A percentile compares a stretch with the other conserved stretches of the same genome.
These are phyloP conservation scores for Phyllotreta striolata DNA, from an alignment of 2,888 invertebrate genomes.

Conservation along the genomic window DNA sequence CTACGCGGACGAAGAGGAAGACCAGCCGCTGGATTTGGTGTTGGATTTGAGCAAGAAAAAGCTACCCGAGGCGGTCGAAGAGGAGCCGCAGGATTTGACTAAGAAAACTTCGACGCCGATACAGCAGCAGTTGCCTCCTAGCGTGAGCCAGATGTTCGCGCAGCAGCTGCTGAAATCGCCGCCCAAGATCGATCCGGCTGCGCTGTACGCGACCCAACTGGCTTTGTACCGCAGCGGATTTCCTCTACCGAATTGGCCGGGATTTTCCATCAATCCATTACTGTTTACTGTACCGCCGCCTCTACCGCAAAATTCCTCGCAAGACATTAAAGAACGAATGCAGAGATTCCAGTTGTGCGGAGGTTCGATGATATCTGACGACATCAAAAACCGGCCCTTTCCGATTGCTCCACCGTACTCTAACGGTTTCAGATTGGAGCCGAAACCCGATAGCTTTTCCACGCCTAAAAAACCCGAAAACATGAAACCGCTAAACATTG, in stretches of 20 bases:
- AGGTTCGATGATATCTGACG: conserved; percentile 69
- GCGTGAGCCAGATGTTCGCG: conserved; percentile 64
- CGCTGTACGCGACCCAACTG: conserved; percentile 69
- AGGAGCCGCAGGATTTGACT: conserved; percentile 62
- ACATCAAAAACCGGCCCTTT: conserved; percentile 50
- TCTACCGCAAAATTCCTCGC: conserved; percentile 66
- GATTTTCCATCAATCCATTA: conserved; percentile 72
- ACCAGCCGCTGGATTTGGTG: conserved; percentile 63
- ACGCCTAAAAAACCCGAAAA: conserved; percentile 59
- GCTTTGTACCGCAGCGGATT: conserved; percentile 68
- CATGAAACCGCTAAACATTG: conserved; percentile 63
- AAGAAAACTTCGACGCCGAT: conserved; percentile 59
- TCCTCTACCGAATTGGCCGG: conserved; percentile 59
- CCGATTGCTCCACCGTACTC: conserved; percentile 37
- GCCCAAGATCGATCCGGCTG: conserved; percentile 69
- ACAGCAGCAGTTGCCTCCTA: conserved; percentile 40
- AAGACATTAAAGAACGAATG: conserved; percentile 73
- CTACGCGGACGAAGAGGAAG: conserved; percentile 47
- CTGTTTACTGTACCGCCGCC: conserved; percentile 68
- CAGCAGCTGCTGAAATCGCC: conserved; percentile 73
- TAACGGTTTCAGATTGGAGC: conserved; percentile 49
- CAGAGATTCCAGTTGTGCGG: conserved; percentile 76
- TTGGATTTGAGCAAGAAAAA: conserved; percentile 84
- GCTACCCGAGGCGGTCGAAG: conserved; percentile 46
- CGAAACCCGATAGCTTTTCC: conserved; percentile 43